Percentiles rank a stretch among this genome's conserved stretches.
Conservation (phyloP, 2,797 vertebrate genomes). For the Poeciliopsis paucimaculata region DNA sequence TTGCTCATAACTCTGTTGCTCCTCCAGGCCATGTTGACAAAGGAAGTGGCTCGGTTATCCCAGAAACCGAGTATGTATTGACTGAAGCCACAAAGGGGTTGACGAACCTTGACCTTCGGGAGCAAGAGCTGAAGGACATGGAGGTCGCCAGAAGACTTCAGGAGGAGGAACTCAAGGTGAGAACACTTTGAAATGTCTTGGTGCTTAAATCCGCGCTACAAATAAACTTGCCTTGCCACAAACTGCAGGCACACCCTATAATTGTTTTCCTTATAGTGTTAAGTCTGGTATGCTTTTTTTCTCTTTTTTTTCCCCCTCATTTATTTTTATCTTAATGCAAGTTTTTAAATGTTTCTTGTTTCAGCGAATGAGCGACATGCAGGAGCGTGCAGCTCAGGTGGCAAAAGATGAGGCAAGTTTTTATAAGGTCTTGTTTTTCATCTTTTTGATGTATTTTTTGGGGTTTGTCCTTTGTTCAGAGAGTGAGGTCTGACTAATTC, state of each 20-base stretch:
- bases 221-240: neutral
- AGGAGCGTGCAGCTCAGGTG: conserved; percentile 90
- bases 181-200: neutral
- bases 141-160: conserved; percentile 93
- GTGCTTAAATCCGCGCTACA: neutral
- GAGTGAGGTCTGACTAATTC: conserved; percentile 2
- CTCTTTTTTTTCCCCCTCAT: neutral
- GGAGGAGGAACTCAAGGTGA: conserved; percentile 92
- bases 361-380: conserved; percentile 85
- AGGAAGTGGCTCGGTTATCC: conserved; percentile 52
- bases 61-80: conserved; percentile 67
- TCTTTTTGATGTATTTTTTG: neutral
- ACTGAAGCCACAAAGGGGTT: conserved; percentile 79
- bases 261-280: neutral
- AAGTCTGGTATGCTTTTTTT: neutral
- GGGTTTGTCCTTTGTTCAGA: conserved; percentile 29
- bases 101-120: conserved; percentile 71
- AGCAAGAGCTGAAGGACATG: conserved; percentile 89
- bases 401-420: conserved; percentile 93
- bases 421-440: conserved; percentile 3
- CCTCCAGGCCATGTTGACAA: conserved; percentile 78
- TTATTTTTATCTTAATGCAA: conserved; percentile 3
- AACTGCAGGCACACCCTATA: neutral
- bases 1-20: neutral
- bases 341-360: conserved; percentile 40